Base-by-base conservation (phyloP, 2,113 vertebrate genomes). In the Strix uralensis region DNA sequence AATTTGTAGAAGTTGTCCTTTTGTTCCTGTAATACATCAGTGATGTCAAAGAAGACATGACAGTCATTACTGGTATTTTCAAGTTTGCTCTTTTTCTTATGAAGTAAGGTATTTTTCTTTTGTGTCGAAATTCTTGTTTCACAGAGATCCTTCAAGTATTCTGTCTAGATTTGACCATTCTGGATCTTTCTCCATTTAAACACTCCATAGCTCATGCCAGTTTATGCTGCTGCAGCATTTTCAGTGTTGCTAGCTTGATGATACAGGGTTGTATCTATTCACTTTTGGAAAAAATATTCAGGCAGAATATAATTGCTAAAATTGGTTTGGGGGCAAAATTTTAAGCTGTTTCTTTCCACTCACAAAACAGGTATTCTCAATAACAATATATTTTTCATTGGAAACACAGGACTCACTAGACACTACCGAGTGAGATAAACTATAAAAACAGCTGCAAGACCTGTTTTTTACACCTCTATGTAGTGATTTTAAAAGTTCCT, bases 1-100 rank as follows among this genome's bases (percentile, higher is more conserved):
- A 92, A 95, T 95, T 93, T 95, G 86, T 88, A 91, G 73, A 69
- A 90, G 44, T 89, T 95, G 92, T 70, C 83, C 88, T 94, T 92
- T 94, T 86, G 94, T 81, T 92, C 81, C 69, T 89, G n/a, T 77
- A 96, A 91, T 93, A 69, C 11, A 87, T 90, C 94, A 96, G 22
- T 0, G 0, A 36, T 94, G 90, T 91, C 86, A 70, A 79, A 71
- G 51, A 88, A 57, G 88, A 91, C 66, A 84, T 79, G 88, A 61
- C 57, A 94, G 61, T 75, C 86, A 72, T 86, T 94, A 71, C 16
- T 32, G 52, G 18, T 86, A 27, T 88, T 84, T 89, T 81, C 44
- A 91, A 69, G 54, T 65, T 92, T 69, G 21, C 21, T 86, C 5
- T 86, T 87, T 86, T 82, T 63, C 71, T 67, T 57, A 79, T 52